Percentiles rank a stretch among this genome's conserved stretches.
Evolutionary conservation across 1,140 invertebrate genomes (phyloP).

Genomic region (Yoshiicerus persimilis): DNA sequence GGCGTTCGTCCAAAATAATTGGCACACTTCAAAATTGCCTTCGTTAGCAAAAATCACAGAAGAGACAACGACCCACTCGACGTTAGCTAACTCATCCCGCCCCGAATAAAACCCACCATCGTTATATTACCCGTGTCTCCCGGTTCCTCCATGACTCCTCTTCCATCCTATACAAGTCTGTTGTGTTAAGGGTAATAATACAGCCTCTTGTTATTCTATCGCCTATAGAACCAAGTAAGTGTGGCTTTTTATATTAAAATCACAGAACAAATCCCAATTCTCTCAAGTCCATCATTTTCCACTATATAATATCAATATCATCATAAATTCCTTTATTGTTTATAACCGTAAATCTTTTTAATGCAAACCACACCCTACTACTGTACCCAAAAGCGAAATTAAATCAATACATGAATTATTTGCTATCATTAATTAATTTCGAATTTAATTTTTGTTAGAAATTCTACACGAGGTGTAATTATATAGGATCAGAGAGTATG

Average conservation of each 20-base stretch:
- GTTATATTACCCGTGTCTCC: too few relatives aligned
- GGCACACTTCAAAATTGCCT: slow-evolving; percentile 48
- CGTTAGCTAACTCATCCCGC: background rate
- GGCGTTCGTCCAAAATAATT: slow-evolving; percentile 48
- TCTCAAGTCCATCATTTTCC: background rate
- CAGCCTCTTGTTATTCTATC: background rate
- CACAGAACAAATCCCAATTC: background rate
- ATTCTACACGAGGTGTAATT: background rate
- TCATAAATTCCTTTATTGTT: too few relatives aligned
- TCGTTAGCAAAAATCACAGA: slow-evolving; percentile 49
- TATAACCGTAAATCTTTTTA: too few relatives aligned
- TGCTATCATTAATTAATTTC: too few relatives aligned
- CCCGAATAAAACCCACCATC: background rate
- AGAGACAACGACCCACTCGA: slow-evolving; percentile 22
- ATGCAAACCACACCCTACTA: too few relatives aligned
- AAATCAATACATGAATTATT: too few relatives aligned
- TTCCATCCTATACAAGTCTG: background rate
- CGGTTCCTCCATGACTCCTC: too few relatives aligned
- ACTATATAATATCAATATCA: background rate
- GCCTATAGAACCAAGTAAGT: too few relatives aligned
- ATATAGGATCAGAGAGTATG: background rate
- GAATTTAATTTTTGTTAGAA: background rate
- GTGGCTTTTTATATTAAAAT: background rate
- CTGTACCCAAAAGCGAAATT: too few relatives aligned
- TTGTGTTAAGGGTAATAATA: background rate